Conservation (phyloP, 30 jellyfish, hydroid and myxozoan genomes). For the Phacellophora camtschatica region DNA sequence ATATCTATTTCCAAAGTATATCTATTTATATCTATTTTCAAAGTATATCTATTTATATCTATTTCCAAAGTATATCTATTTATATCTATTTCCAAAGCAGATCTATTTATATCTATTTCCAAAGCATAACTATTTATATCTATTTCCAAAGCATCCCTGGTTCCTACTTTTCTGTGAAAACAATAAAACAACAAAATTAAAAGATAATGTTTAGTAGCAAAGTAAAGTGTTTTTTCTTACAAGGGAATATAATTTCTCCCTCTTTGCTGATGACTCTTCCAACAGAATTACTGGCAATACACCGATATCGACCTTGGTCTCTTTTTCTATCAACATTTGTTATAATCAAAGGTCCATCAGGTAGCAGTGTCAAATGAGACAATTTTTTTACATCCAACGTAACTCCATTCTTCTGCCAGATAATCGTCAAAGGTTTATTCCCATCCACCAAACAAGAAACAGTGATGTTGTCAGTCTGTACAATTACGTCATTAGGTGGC, state of each 20-base stretch:
- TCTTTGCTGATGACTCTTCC: conserved; percentile 83
- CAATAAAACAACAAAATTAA: too few relatives aligned
- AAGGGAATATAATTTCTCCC: conserved; percentile 82
- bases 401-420: conserved; percentile 85
- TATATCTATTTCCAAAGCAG: too few relatives aligned
- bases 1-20: too few relatives aligned
- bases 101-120: too few relatives aligned
- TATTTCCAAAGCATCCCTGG: too few relatives aligned
- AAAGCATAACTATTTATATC: too few relatives aligned
- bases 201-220: too few relatives aligned
- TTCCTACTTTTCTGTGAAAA: too few relatives aligned
- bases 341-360: conserved; percentile 86
- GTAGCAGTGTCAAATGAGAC: conserved; percentile 39
- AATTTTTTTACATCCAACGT: conserved; percentile 42
- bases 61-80: too few relatives aligned
- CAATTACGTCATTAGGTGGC: conserved; percentile 83
- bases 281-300: conserved; percentile 79
- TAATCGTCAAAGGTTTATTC: conserved; percentile 53
- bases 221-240: too few relatives aligned
- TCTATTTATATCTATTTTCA: too few relatives aligned
- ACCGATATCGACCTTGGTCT: conserved; percentile 92
- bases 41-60: too few relatives aligned
- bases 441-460: conserved; percentile 82
- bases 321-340: conserved; percentile 54
- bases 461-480: conserved; percentile 60